phyloP scores from a whole-genome alignment of 1,140 invertebrate species.

The Lethocerus indicus region DNA sequence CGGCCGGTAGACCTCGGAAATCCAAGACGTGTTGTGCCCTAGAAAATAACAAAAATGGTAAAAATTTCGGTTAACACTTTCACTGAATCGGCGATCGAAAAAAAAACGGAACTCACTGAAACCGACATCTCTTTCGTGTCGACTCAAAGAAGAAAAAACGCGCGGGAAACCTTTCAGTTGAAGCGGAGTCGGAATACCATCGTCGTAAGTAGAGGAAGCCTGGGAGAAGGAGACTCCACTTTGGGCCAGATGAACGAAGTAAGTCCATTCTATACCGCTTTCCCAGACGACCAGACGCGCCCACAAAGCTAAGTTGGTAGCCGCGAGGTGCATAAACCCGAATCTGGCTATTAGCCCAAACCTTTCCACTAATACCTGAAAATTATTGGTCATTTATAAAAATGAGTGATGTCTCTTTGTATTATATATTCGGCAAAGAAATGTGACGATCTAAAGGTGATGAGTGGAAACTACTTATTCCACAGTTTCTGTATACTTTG shows the following conservation, averaged over 20 bases:
- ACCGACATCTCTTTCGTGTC: slow-evolving; percentile 17
- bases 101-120: slow-evolving; percentile 10
- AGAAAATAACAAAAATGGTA: slow-evolving; percentile 1
- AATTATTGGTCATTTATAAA: not conserved
- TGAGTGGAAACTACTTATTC: no score
- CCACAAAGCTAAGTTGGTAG: slow-evolving; percentile 41
- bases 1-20: slow-evolving; percentile 18
- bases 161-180: slow-evolving; percentile 28
- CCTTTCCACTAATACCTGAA: slow-evolving; percentile 34
- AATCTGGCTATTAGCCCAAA: slow-evolving; percentile 35
- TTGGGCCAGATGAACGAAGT: slow-evolving; percentile 31
- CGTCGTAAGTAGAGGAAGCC: slow-evolving; percentile 13
- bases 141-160: slow-evolving; percentile 22
- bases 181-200: slow-evolving; percentile 24
- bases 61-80: not conserved
- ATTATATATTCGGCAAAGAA: not conserved
- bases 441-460: slow-evolving; percentile 7
- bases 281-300: slow-evolving; percentile 41
- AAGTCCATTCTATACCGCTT: slow-evolving; percentile 33
- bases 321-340: slow-evolving; percentile 40
- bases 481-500: no score
- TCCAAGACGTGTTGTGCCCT: slow-evolving; percentile 11
- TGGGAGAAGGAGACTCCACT: slow-evolving; percentile 13
- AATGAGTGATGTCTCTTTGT: not conserved
- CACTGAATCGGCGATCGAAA: not conserved